Percentiles rank a stretch among this genome's conserved stretches.
Conservation (phyloP, 2,797 vertebrate genomes). For the Toxotes lorentzi region DNA sequence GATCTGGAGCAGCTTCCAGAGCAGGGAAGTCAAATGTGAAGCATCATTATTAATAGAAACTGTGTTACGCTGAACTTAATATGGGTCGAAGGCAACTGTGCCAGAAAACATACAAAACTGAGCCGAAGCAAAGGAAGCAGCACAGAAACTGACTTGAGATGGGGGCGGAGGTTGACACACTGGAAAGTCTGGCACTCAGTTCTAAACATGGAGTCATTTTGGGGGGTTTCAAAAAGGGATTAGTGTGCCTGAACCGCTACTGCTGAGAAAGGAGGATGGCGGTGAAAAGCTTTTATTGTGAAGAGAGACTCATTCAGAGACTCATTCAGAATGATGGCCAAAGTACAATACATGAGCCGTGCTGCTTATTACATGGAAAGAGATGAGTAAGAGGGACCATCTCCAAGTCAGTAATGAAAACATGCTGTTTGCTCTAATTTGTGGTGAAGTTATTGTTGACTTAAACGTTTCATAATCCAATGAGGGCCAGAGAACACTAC, state of each 20-base stretch:
- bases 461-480: slow-evolving; percentile 17
- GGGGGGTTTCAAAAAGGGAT: slow-evolving; percentile 30
- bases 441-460: background rate
- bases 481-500: background rate
- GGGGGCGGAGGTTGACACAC: slow-evolving; percentile 41
- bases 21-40: background rate
- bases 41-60: slow-evolving; percentile 27
- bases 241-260: slow-evolving; percentile 51
- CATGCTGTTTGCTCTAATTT: slow-evolving; percentile 34
- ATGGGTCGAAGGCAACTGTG: background rate
- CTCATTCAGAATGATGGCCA: background rate
- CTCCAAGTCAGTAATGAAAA: slow-evolving; percentile 52
- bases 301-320: slow-evolving; percentile 39
- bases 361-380: slow-evolving; percentile 25
- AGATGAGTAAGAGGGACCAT: slow-evolving; percentile 35
- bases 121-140: slow-evolving; percentile 31
- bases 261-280: slow-evolving; percentile 52
- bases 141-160: slow-evolving; percentile 35
- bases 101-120: slow-evolving; percentile 9
- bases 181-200: slow-evolving; percentile 60
- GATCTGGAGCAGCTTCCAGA: slow-evolving; percentile 28
- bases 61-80: slow-evolving; percentile 22
- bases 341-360: background rate
- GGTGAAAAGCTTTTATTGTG: slow-evolving; percentile 30
- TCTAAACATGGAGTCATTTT: slow-evolving; percentile 48